A percentile compares a stretch with the other conserved stretches of the same genome.
Evolutionary conservation across 2,113 vertebrate species (phyloP).

Genomic region (Cinclus mexicanus): DNA sequence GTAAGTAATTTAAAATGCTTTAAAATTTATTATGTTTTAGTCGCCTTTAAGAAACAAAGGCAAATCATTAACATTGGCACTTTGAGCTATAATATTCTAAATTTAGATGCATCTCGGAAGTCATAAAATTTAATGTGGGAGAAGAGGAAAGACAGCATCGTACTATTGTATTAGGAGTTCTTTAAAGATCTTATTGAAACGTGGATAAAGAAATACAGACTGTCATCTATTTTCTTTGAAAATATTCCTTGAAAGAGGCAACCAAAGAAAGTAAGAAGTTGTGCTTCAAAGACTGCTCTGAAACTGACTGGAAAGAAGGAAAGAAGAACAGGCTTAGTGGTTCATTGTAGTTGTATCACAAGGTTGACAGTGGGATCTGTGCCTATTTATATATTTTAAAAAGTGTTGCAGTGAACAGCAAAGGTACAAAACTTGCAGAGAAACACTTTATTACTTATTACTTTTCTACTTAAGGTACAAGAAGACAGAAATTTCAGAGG

Average conservation of each 20-base stretch:
- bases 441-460: neutral
- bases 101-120: neutral
- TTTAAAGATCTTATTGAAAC: neutral
- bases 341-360: neutral
- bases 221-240: neutral
- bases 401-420: neutral
- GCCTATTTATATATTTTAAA: neutral
- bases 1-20: neutral
- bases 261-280: neutral
- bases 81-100: neutral
- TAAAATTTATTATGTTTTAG: neutral
- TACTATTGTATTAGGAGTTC: neutral
- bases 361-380: neutral
- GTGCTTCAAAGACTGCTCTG: neutral
- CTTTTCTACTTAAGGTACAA: neutral
- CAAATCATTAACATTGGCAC: neutral
- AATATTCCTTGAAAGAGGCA: slow-evolving; percentile 2
- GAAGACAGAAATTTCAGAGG: neutral
- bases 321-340: neutral
- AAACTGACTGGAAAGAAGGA: neutral
- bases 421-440: neutral
- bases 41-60: neutral
- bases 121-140: neutral
- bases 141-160: neutral
- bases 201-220: neutral